Conservation (phyloP, 2,797 vertebrate species). For the Ctenopoma kingsleyae region DNA sequence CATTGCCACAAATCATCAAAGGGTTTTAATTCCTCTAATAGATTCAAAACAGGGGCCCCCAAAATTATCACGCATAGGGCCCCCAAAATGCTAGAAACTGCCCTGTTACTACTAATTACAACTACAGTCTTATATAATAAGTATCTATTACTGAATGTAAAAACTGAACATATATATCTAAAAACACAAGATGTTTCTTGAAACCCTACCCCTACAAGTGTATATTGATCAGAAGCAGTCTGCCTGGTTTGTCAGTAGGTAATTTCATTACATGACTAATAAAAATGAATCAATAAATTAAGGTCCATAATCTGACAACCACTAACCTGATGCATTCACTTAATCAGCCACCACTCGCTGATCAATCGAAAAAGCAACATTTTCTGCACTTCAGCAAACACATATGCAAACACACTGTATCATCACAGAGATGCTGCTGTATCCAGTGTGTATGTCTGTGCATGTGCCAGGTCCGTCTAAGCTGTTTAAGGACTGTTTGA, state of each 20-base stretch:
- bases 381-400: slow-evolving; percentile 25
- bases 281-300: slow-evolving; percentile 80
- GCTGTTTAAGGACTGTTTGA: not conserved
- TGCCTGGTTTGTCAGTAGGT: slow-evolving; percentile 70
- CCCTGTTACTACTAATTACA: too few relatives aligned
- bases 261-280: slow-evolving; percentile 77
- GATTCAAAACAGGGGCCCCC: too few relatives aligned
- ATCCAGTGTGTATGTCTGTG: not conserved
- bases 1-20: too few relatives aligned
- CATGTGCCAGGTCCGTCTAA: not conserved
- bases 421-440: too few relatives aligned
- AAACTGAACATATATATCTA: not conserved
- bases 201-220: slow-evolving; percentile 53
- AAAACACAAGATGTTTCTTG: slow-evolving; percentile 33
- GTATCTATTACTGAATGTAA: too few relatives aligned
- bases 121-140: too few relatives aligned
- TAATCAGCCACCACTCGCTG: slow-evolving; percentile 64
- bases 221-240: slow-evolving; percentile 70
- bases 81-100: too few relatives aligned
- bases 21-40: too few relatives aligned
- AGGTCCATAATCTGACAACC: slow-evolving; percentile 73
- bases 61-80: too few relatives aligned
- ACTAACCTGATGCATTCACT: slow-evolving; percentile 63
- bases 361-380: slow-evolving; percentile 51
- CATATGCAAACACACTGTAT: too few relatives aligned